These are phyloP conservation scores for Trypoxylus dichotomus DNA, from an alignment of 1,140 invertebrate genomes.

Conservation along the genomic window DNA sequence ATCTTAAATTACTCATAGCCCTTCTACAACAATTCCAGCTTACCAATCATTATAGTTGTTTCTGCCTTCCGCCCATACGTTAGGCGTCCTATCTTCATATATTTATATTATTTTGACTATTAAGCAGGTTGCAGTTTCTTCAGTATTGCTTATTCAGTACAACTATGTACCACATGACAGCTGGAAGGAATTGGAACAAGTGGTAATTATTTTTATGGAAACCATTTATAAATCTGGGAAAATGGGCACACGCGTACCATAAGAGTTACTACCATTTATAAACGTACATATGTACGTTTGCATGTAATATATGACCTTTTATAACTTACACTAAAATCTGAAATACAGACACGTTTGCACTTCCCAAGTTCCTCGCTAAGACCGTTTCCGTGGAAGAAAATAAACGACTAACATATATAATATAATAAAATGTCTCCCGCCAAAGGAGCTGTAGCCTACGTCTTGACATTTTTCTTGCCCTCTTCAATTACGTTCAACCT, in stretches of 20 bases:
- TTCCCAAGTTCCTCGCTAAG: not conserved
- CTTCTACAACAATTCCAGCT: too few species aligned
- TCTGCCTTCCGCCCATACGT: too few species aligned
- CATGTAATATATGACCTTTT: not conserved
- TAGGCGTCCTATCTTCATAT: too few species aligned
- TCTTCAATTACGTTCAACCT: conserved; percentile 19
- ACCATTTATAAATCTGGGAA: too few species aligned
- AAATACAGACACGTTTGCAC: not conserved
- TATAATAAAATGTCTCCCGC: conserved; percentile 13
- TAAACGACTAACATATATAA: conserved; percentile 20
- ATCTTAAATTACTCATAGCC: too few species aligned
- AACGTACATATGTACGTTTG: not conserved
- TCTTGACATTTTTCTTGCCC: conserved; percentile 16
- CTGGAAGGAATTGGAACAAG: too few species aligned
- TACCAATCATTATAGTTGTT: too few species aligned
- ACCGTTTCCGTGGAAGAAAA: not conserved
- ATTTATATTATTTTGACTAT: too few species aligned
- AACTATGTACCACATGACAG: too few species aligned
- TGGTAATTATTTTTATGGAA: too few species aligned
- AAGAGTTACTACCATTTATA: not conserved
- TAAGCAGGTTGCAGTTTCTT: too few species aligned
- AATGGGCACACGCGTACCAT: not conserved
- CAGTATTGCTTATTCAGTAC: too few species aligned
- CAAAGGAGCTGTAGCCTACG: conserved; percentile 1
- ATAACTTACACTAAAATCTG: not conserved